Evolutionary conservation across 2,113 vertebrate genomes (phyloP), one percentile per base, ranked within the genome.

Genomic region (Morphnarchus princeps): DNA sequence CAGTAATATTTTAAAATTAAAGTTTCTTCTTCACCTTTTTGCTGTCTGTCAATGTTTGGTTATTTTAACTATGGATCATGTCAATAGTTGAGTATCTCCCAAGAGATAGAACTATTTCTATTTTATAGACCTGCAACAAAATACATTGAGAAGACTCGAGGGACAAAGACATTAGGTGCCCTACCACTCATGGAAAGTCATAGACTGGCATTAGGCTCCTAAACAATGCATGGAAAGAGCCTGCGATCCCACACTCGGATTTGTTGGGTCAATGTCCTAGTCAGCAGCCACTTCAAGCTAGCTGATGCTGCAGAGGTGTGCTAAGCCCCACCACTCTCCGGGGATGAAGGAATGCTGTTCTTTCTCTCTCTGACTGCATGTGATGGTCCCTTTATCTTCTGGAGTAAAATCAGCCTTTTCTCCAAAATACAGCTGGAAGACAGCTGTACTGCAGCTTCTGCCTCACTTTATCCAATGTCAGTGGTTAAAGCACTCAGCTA

Each of bases 181-280:
- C 16, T 61, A 13, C 7, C 13, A 32, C 8, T 61, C 15, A 9
- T 6, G 38, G 40, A 54, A 94, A 78, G 6, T 54, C 61, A 54
- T 2, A 55, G 50, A 52, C 67, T 69, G 58, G 7, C 32, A 55
- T 40, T 88, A 76, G 43, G 40, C 4, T 69, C 6, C 57, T 65
- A 73, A 83, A 69, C 6, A 72, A 21, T 18, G 21, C 40, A 21
- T 26, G 16, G 62, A 72, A 93, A 45, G 25, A 61, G 18, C 11
- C 40, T 83, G 36, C 3, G 3, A 36, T 57, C 29, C 43, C 29
- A 26, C 0, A 0, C 0, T 58, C 29, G 11, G 16, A 69, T 79
- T 59, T 93, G 16, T 22, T 72, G 43, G 15, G 34, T 26, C 34
- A 28, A 19, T 13, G 16, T 61, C 8, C 9, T 17, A 36, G 36